phyloP scores from a whole-genome alignment of 1,140 invertebrate species.

The Rhopalosiphum maidis region DNA sequence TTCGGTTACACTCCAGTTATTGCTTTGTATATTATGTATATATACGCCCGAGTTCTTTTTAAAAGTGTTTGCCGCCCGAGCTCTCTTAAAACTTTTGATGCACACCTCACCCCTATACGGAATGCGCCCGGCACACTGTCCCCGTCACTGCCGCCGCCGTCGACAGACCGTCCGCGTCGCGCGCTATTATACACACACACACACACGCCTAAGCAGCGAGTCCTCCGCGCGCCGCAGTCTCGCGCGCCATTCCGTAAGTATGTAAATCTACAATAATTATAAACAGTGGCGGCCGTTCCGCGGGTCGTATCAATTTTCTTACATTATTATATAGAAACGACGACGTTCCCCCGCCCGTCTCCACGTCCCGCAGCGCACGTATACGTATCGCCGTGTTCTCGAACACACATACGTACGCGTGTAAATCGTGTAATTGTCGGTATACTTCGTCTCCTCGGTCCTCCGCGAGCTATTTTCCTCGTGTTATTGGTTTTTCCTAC shows the following conservation, averaged over 20 bases:
- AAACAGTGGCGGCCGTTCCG: not conserved
- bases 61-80: conserved; percentile 38
- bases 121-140: too few relatives aligned
- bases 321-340: not conserved
- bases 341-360: not conserved
- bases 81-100: conserved; percentile 50
- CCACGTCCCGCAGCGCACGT: not conserved
- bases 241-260: not conserved
- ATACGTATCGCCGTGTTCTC: too few relatives aligned
- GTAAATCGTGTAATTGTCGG: not conserved
- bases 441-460: not conserved
- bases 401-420: not conserved
- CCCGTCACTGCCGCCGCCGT: not conserved
- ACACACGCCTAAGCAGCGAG: not conserved
- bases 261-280: conserved; percentile 15
- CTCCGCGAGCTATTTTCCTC: not conserved
- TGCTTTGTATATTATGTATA: not conserved
- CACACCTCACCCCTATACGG: not conserved
- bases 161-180: not conserved
- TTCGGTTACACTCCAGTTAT: conserved; percentile 55
- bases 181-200: not conserved
- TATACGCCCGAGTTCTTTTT: not conserved
- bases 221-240: not conserved
- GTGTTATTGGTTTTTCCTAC: not conserved
- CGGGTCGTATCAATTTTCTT: conserved; percentile 13